Percentiles rank a stretch among this genome's conserved stretches.
Evolutionary conservation across 2,113 vertebrate species (phyloP).

Genomic region (Corythornis cristatus): DNA sequence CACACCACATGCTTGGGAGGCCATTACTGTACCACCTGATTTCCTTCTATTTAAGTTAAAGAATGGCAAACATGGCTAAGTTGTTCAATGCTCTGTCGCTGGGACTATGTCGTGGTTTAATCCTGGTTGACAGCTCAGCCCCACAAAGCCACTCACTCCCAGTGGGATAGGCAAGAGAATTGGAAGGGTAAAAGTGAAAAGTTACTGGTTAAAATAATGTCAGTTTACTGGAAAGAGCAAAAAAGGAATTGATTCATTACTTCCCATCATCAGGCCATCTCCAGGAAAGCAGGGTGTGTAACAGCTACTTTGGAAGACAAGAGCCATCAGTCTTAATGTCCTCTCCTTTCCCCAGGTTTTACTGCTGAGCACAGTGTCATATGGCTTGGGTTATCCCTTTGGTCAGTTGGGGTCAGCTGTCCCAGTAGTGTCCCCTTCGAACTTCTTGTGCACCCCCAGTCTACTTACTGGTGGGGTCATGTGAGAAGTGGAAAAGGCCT

Average conservation of each 20-base stretch:
- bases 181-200: neutral
- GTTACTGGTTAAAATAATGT: neutral
- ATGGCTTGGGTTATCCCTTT: neutral
- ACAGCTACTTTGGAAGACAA: neutral
- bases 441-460: neutral
- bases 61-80: neutral
- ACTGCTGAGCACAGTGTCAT: neutral
- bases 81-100: neutral
- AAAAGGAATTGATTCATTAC: neutral
- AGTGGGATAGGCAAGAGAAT: neutral
- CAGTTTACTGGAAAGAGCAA: neutral
- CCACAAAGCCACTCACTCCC: neutral
- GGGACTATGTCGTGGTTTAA: neutral
- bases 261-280: neutral
- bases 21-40: neutral
- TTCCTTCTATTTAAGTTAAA: slow-evolving; percentile 3
- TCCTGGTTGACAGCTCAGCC: neutral
- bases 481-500: neutral
- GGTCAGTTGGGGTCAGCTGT: neutral
- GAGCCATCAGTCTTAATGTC: accelerated
- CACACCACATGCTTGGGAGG: neutral
- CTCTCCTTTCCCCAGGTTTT: neutral
- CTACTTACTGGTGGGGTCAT: neutral
- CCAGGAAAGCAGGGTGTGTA: accelerated
- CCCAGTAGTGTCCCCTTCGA: accelerated